Evolutionary conservation across 2,113 vertebrate genomes (phyloP).

Genomic region (Trogon surrucura): DNA sequence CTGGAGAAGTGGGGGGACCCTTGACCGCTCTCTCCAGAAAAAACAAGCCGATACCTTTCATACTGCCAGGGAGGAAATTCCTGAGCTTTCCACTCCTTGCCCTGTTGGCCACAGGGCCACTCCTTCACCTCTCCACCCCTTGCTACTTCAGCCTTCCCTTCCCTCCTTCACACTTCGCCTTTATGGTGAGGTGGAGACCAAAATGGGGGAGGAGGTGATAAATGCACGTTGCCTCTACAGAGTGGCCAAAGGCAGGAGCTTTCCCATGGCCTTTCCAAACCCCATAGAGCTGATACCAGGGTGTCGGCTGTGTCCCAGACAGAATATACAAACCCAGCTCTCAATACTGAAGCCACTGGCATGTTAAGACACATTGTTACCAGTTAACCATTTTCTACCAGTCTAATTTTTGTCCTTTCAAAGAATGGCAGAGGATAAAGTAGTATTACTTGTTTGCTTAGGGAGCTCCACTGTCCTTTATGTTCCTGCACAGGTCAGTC

Average conservation of each 20-base stretch:
- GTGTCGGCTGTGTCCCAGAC: neutral
- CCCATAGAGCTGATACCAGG: neutral
- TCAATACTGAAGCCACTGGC: neutral
- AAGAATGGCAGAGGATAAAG: neutral
- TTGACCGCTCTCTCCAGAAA: neutral
- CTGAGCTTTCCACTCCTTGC: neutral
- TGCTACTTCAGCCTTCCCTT: neutral
- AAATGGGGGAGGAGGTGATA: neutral
- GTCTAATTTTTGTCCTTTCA: neutral
- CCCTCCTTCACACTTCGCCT: neutral
- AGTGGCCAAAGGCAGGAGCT: neutral
- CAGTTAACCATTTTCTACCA: constrained; percentile 44
- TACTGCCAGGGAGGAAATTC: fast-evolving
- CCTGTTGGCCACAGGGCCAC: neutral
- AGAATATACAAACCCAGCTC: neutral
- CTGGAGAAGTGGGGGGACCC: neutral
- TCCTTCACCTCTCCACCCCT: neutral
- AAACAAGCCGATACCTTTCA: neutral
- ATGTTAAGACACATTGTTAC: constrained; percentile 32
- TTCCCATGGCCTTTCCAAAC: neutral
- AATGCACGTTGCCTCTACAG: neutral
- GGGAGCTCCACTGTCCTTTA: neutral
- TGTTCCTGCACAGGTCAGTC: neutral
- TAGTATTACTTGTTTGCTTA: neutral
- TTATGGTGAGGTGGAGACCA: neutral